Base-by-base conservation (phyloP, 2,113 vertebrate genomes). In the Petrocephalus zakoni region DNA sequence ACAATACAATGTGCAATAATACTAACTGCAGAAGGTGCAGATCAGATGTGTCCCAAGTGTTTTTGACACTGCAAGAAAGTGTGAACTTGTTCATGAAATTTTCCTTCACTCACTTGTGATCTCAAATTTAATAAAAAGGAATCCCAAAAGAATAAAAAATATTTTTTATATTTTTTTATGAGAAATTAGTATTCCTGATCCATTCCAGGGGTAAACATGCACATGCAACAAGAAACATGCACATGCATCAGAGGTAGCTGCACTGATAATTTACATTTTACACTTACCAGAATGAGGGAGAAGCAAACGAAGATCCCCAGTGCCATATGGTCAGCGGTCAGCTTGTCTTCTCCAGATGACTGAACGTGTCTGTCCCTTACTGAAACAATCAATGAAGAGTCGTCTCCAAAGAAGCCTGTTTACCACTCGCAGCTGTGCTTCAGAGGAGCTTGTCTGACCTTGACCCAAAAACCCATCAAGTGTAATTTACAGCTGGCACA, bases 21-120 rank as follows among this genome's bases (percentile, higher is more conserved):
- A 6, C 68, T n/a, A 25, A 22, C 0, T 21, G 82, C 47, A 89
- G 89, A 89, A 29, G 53, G 7, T 87, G 85, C 87, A 89, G 87
- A 47, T n/a, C 87, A 29, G 47, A 68, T 87, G 89, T 87, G 89
- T 88, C 91, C 87, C 93, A 93, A 92, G 90, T 95, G 93, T 95
- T 95, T 93, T 90, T 94, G 92, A 94, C 93, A 94, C 87, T 90
- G 89, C 53, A 92, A 94, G 92, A 94, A 95, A 83, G 22, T 49
- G 17, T 49, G 46, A 81, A 81, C 42, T 81, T 81, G 1, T 2
- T 81, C 75, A 81, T 46, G 37, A 46, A 81, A 46, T 81, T 46
- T 46, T 81, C 34, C 5, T 81, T 46, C 15, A 83, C 8, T n/a
- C 15, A 37, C 29, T 17, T 17, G 5, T 5, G 13, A 15, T 37